Evolutionary conservation across 2,888 invertebrate genomes (phyloP), one percentile per base, ranked within the genome.

Genomic region (Eilema caniola): DNA sequence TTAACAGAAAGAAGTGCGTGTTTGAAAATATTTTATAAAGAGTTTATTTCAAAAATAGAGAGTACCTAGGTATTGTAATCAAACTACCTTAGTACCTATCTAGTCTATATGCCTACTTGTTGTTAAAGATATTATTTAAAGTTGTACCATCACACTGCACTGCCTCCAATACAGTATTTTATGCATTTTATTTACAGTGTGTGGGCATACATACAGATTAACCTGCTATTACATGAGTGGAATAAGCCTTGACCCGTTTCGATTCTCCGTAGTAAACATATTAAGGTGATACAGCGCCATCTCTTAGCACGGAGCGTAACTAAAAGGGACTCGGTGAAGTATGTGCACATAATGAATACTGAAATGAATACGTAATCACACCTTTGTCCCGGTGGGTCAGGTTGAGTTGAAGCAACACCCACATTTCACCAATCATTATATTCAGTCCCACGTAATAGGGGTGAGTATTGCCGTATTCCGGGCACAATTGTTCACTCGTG

Each of bases 191-290:
- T n/a, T 53, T 53, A 53, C 53, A 53, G 10, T n/a, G 20, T 53
- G 53, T 53, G n/a, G n/a, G 53, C 20, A 53, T 53, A 53, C 53
- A 53, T 53, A 53, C n/a, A 53, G 53, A 53, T 53, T 53, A 53
- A 53, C 20, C 1, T n/a, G n/a, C 53, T 53, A 53, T 53, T 53
- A 53, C 53, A 53, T 53, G 53, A 53, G 53, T 53, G n/a, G 53
- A 53, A 53, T 53, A n/a, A 53, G 8, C 53, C 53, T 53, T 53
- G 53, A 53, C 53, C 53, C 20, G 53, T 53, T 53, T 53, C 53
- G 53, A 53, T 53, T 20, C 53, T 53, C n/a, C 53, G 53, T 53
- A 53, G 53, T 53, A n/a, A n/a, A 53, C n/a, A 53, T 53, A 10
- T 53, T 53, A 53, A 53, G 53, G 53, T 10, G n/a, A 53, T 53